Conservation (phyloP, 64 coral and sea anemone genomes). For the Porites lutea region DNA sequence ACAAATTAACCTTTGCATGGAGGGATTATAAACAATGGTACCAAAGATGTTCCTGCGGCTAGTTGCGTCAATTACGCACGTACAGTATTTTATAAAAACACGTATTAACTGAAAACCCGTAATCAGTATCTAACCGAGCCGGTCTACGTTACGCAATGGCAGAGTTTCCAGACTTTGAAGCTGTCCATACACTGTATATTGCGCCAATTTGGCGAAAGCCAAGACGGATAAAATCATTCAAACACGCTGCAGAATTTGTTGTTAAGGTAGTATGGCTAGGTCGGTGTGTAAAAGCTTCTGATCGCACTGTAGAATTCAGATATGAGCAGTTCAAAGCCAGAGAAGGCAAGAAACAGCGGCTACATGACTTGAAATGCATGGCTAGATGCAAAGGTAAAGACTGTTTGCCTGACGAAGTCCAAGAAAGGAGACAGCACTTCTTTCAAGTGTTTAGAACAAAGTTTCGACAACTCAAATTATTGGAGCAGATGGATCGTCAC, state of each 20-base stretch:
- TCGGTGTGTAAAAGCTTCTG: neutral
- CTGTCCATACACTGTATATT: neutral
- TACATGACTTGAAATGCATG: neutral
- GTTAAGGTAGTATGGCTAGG: neutral
- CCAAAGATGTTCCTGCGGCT: neutral
- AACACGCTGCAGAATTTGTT: neutral
- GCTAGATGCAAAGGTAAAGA: neutral
- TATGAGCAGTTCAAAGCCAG: neutral
- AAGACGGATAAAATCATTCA: slow-evolving; percentile 8
- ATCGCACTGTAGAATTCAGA: neutral
- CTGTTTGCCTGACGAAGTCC: too few species aligned
- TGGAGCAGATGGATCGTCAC: neutral
- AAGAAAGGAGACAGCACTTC: neutral
- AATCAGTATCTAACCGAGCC: neutral
- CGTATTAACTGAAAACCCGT: too few species aligned
- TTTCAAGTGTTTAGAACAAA: neutral
- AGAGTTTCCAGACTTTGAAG: neutral
- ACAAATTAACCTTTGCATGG: too few species aligned
- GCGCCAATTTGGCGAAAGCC: slow-evolving; percentile 14
- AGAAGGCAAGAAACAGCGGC: neutral
- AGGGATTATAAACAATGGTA: neutral
- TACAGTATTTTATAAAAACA: too few species aligned
- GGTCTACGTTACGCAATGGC: neutral
- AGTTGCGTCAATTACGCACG: neutral
- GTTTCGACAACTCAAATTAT: neutral